These are phyloP conservation scores for Macrobrachium nipponense DNA, from an alignment of 1,140 invertebrate species.

Conservation along the genomic window DNA sequence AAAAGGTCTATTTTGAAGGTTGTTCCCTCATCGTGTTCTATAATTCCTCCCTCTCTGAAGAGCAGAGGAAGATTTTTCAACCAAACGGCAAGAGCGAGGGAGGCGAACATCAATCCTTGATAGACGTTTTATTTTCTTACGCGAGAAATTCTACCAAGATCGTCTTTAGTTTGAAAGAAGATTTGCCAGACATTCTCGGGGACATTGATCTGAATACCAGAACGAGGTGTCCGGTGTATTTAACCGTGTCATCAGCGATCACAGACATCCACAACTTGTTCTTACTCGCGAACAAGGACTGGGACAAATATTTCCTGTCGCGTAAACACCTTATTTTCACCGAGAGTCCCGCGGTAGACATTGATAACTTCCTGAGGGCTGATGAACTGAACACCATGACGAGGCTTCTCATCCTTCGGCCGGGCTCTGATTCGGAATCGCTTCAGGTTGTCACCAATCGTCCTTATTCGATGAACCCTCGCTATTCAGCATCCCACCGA, in stretches of 20 bases:
- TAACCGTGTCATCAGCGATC: neutral
- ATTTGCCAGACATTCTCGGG: neutral
- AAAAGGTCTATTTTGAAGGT: too few species aligned
- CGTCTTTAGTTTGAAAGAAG: neutral
- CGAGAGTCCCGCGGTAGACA: neutral
- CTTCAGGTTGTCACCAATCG: constrained; percentile 25
- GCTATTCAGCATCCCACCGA: too few species aligned
- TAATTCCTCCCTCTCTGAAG: too few species aligned
- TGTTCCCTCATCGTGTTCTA: too few species aligned
- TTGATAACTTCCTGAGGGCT: constrained; percentile 5
- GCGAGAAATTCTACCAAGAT: neutral
- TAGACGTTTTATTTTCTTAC: neutral
- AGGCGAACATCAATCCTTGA: too few species aligned
- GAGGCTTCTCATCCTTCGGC: constrained; percentile 11
- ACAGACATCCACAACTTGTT: neutral
- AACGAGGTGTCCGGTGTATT: neutral
- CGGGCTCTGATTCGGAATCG: neutral
- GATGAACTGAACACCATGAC: constrained; percentile 39
- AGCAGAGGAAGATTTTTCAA: neutral
- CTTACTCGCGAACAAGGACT: neutral
- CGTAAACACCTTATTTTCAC: constrained; percentile 11
- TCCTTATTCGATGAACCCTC: neutral
- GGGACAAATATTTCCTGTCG: constrained; percentile 12
- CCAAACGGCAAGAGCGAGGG: neutral
- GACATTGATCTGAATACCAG: neutral